Base-by-base conservation (phyloP, 2,113 vertebrate species). In the Drymodes brunneopygia region DNA sequence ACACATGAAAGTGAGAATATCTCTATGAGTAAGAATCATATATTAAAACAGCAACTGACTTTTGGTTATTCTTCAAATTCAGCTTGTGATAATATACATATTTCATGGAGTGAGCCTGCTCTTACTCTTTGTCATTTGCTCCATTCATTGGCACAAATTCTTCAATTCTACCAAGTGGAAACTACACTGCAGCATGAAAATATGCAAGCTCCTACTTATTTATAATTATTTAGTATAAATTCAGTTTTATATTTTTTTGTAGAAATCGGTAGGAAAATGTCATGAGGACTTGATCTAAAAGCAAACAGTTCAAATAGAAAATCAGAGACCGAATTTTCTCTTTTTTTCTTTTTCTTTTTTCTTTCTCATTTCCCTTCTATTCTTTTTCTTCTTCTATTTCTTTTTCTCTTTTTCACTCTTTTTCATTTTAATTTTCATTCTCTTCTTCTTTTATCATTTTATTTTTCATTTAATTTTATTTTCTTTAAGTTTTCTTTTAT, bases 61-160 rank as follows among this genome's bases (percentile, higher is more conserved):
- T n/a, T 47, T 40, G 7, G 2, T 31, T 71, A 19, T 53, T 86
- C 33, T 71, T 83, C 53, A 84, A 84, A 73, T 58, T 85, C 15
- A 35, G 4, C 6, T 29, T 5, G 0, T 66, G 22, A 11, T 36
- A 65, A 54, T 38, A 33, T 2, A 20, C 0, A 1, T 31, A 29
- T 27, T 81, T 62, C 11, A 28, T 31, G 6, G 4, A 42, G 14
- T 16, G 0, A 44, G 31, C 18, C 53, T 69, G n/a, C 15, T 75
- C 12, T 64, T 51, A 33, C 3, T 21, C 4, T 44, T 78, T 14
- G 13, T 28, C 7, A 62, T 60, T 64, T 45, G 1, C 19, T 56
- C 9, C 16, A 28, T 28, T 21, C 7, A 16, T 23, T 73, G 29
- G 4, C 12, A 35, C 5, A 25, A 13, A 29, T 5, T 65, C 14